Base-by-base conservation (phyloP, 2,888 invertebrate species). In the Machimus atricapillus region DNA sequence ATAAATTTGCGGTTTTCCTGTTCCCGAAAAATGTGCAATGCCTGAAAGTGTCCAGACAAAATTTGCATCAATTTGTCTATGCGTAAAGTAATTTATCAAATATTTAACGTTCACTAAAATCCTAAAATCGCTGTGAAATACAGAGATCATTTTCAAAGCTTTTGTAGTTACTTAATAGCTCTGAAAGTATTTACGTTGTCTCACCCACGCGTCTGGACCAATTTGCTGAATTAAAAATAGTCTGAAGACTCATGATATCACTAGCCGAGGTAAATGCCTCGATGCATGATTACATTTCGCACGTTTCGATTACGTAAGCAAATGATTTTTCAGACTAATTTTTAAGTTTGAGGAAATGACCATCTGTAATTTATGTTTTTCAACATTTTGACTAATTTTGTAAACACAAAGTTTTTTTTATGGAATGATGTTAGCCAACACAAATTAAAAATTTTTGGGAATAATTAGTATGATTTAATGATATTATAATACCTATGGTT, bases 211-310 rank as follows among this genome's bases (percentile, higher is more conserved):
- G 81, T 81, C 81, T 81, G 81, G 52, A 52, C 52, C 34, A 34
- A 81, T 81, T 81, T 81, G 81, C 31, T 81, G 81, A 56, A 40
- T 77, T 77, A 77, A 40, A 77, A 77, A 77, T 77, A 77, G 77
- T 77, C 34, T 19, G 37, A 19, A 40, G 37, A 23, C 9, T 77
- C 37, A 77, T 40, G 77, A 77, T 77, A 40, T 40, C 77, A 77
- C 37, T 77, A 77, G 77, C 37, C 77, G 40, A 77, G 77, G 37
- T 77, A 40, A 40, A 77, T 77, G 77, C 37, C 77, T 40, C 23
- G 37, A 37, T 16, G 74, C 23, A 37, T 37, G 74, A 77, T 77
- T 40, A 77, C 77, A 37, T 77, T 77, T 40, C 23, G 66, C 66
- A 66, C 66, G 66, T 23, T 27, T n/a, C 8, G 66, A 66, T 66